Percentiles rank a stretch among this genome's conserved stretches.
phyloP scores from a whole-genome alignment of 2,888 invertebrate species.

The Ypsolopha scabrella region DNA sequence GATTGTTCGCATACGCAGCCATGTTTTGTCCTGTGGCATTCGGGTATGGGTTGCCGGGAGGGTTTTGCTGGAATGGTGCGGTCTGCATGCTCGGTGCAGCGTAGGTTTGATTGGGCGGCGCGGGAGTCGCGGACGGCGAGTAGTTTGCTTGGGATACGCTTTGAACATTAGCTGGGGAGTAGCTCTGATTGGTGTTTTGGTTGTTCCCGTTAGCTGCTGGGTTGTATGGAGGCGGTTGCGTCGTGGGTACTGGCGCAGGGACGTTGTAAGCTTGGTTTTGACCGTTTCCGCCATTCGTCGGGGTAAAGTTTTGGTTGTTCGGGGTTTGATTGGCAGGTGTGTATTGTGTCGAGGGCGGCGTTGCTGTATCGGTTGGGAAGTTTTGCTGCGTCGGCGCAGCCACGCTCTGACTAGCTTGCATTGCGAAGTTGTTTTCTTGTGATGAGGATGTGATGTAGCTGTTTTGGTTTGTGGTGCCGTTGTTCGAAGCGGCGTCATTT shows the following conservation, averaged over 20 bases:
- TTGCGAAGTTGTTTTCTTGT: slow-evolving; percentile 42
- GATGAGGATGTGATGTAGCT: slow-evolving; percentile 58
- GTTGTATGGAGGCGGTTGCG: slow-evolving; percentile 30
- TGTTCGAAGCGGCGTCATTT: slow-evolving; percentile 36
- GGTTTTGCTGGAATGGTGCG: slow-evolving; percentile 36
- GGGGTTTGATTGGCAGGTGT: slow-evolving; percentile 13
- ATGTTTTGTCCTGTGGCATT: slow-evolving; percentile 60
- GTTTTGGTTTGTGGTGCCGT: slow-evolving; percentile 38
- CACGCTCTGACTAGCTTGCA: slow-evolving; percentile 19
- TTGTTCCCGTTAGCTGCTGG: slow-evolving; percentile 37
- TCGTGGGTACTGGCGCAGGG: not conserved
- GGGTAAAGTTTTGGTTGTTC: slow-evolving; percentile 31
- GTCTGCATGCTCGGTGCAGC: slow-evolving; percentile 41
- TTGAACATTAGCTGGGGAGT: slow-evolving; percentile 37
- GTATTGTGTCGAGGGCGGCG: slow-evolving; percentile 23
- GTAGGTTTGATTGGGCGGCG: slow-evolving; percentile 40
- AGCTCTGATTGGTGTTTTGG: slow-evolving; percentile 31
- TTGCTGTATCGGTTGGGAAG: slow-evolving; percentile 34
- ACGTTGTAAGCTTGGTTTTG: slow-evolving; percentile 27
- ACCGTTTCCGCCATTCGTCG: slow-evolving; percentile 29
- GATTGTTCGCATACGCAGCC: slow-evolving; percentile 59
- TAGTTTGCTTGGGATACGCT: slow-evolving; percentile 39
- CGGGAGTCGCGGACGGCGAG: slow-evolving; percentile 53
- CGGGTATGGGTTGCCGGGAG: slow-evolving; percentile 49
- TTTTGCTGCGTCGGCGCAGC: slow-evolving; percentile 35